Evolutionary conservation across 1,140 invertebrate genomes (phyloP), one percentile per base, ranked within the genome.

Genomic region (Matsumurasca onukii): DNA sequence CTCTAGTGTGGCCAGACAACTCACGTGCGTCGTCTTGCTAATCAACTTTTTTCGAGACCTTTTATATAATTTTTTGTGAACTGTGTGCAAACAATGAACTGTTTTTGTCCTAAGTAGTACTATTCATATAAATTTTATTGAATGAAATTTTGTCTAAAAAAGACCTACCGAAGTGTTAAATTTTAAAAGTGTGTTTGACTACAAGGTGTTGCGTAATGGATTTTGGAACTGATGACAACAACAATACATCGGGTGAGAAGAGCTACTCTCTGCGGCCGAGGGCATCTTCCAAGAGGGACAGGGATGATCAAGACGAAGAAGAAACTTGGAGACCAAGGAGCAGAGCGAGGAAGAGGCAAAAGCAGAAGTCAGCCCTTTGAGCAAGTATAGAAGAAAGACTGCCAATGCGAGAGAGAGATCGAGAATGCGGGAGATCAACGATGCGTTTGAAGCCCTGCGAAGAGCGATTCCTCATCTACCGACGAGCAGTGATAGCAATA

Each of bases 371-470:
- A 2, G 86, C 92, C 93, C 93, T 0, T 82, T 95, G 67, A 93
- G 91, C 82, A 96, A 95, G 78, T 95, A 95, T 79, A 80, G 93
- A 24, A 82, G 93, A 70, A 92, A 92, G 80, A 94, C 92, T 1
- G 93, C 93, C 0, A 96, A 96, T 82, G 91, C 92, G 0, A 79
- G 93, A 2, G 93, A 96, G 78, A 77, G 93, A 30, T 88, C 85
- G 65, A 81, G 93, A 55, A 95, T 96, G 93, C 82, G 89, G 62
- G 92, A 95, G 77, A 95, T 96, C 70, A 95, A 95, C 79, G 82
- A 86, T 55, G 93, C 92, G 0, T 96, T 95, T 79, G 92, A 94
- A 78, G 83, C 86, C 1, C 81, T 96, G 0, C 83, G 91, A 24
- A 83, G 84, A 39, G 90, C 87, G 5, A 89, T 96, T 0, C 93